Conservation (phyloP, 2,888 invertebrate species). For the Microplitis deprimator region DNA sequence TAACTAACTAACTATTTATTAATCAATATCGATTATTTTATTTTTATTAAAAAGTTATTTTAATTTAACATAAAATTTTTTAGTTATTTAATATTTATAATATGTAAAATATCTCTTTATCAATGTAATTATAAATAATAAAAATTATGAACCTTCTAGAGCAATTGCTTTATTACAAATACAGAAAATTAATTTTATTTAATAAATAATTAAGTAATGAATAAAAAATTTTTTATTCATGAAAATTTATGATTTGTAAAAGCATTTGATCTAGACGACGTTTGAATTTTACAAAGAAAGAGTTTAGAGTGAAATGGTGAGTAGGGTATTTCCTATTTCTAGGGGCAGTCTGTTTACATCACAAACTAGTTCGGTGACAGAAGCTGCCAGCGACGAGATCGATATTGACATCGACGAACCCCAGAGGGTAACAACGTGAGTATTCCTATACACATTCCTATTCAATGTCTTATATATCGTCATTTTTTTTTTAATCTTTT, state of each 20-base stretch:
- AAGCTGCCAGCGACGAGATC: constrained; percentile 80
- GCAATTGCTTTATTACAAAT: constrained; percentile 10
- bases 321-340: constrained; percentile 65
- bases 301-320: constrained; percentile 58
- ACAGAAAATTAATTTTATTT: background rate
- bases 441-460: constrained; percentile 54
- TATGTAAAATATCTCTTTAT: too few relatives aligned
- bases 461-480: background rate
- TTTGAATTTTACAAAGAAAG: constrained; percentile 15
- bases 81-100: background rate
- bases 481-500: too few relatives aligned
- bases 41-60: background rate
- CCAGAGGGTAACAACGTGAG: constrained; percentile 79
- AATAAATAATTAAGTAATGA: too few relatives aligned
- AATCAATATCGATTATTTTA: constrained; percentile 43
- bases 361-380: constrained; percentile 80
- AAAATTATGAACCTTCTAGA: constrained; percentile 4
- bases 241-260: background rate
- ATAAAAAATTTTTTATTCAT: too few relatives aligned
- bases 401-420: constrained; percentile 77
- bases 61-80: too few relatives aligned
- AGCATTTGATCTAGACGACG: constrained; percentile 10
- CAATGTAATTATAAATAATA: too few relatives aligned
- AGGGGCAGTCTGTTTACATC: constrained; percentile 69
- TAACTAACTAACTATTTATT: constrained; percentile 62